Base-by-base conservation (phyloP, 1,140 invertebrate species). In the Musca domestica region DNA sequence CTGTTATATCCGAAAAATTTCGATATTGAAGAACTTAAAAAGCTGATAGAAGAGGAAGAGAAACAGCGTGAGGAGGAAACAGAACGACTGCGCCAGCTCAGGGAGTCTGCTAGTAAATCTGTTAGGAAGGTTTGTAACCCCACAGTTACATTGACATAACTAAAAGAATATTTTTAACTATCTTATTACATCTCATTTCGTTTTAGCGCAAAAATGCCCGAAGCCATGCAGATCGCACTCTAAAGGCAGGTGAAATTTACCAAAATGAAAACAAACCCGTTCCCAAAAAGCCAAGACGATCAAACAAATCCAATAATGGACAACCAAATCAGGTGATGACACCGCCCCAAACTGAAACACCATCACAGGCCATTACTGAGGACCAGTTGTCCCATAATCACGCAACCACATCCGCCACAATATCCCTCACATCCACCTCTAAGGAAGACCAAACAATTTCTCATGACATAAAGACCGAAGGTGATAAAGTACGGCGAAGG, bases 1-100 rank as follows among this genome's bases (percentile, higher is more conserved):
- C 51, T 85, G 10, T 78, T 81, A 47, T 74, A 85, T 66, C 84
- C 83, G 0, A 81, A 83, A 17, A 74, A 74, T 5, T 85, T 84
- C 68, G 80, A 85, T 68, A 81, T 84, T 63, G 74, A 78, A 22
- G 82, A 84, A 65, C 74, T 85, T 0, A 82, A 84, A 67, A 67
- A 80, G 46, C 82, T 84, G 64, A 68, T 84, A 7, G 77, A 82
- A 47, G 73, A 72, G 34, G 83, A 84, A 63, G 80, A 83, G 67
- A 74, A 76, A 4, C 74, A 82, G 25, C 70, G 71, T 2, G 73
- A 72, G 34, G 75, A 80, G 15, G 68, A 70, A 7, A 70, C 74
- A 47, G 25, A 66, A 15, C n/a, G 34, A 14, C 41, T 77, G 22
- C 22, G 48, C 2, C n/a, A 49, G 48, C n/a, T 19, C 6, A 51